Base-by-base conservation (phyloP, 2,888 invertebrate species). In the Tipula vernalis region DNA sequence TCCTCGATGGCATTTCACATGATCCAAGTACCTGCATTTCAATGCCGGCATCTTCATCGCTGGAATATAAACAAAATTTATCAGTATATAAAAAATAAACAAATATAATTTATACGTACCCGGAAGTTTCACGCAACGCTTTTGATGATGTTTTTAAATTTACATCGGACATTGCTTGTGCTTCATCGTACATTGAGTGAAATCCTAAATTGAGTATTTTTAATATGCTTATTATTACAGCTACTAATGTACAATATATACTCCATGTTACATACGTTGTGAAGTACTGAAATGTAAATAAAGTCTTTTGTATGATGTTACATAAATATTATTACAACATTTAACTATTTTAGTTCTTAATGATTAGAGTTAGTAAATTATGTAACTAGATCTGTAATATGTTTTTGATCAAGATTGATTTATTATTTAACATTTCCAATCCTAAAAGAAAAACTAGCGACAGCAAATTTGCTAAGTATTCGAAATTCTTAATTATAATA, bases 161-260 rank as follows among this genome's bases (percentile, higher is more conserved):
- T 89, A 92, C 89, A 88, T 93, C 91, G 88, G 94, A 92, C 93
- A 95, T 91, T 90, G 93, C 91, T 91, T 98, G 98, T n/a, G 96
- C 96, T 13, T 97, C 97, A 92, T 99, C 98, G 91, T 98, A 99
- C 93, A 98, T 95, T 89, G 96, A 95, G 92, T 99, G 99, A 87
- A 99, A 93, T 84, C 96, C 95, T 92, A 96, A 96, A 92, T 98
- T 99, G 89, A 97, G 92, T 87, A 96, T 92, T 93, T 99, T 99
- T 88, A 99, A 93, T 86, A 94, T 91, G 12, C 95, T 93, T 91
- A 99, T 97, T 87, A 97, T 92, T 87, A 96, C 90, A 41, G 96
- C 95, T 88, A 99, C 95, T 86, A 96, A 93, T 86, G 93, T 93
- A 91, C 97, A 96, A 92, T 99, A 99, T 87, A 96, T 93, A 87